Conservation (phyloP, 2,888 invertebrate species). For the Caenorhabditis japonica region DNA sequence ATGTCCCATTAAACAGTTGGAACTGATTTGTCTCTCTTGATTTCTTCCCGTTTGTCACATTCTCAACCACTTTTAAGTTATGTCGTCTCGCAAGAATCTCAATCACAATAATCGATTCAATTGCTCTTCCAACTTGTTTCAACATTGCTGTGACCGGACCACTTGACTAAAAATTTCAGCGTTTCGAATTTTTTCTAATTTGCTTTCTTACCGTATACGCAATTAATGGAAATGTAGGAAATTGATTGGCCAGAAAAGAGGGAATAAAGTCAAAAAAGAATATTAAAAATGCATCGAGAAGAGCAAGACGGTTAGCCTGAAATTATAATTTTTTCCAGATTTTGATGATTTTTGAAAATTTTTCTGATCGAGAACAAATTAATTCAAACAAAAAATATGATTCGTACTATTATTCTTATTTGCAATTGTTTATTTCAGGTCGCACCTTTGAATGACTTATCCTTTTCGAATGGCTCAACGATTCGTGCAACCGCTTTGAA, state of each 20-base stretch:
- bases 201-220: constrained; percentile 3
- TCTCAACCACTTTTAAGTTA: constrained; percentile 15
- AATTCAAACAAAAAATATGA: no score
- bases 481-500: constrained; percentile 20
- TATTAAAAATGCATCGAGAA: constrained; percentile 33
- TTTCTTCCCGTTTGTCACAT: constrained; percentile 1
- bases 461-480: constrained; percentile 10
- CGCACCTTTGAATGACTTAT: no score
- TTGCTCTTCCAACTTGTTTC: constrained; percentile 31
- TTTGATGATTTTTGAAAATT: background rate
- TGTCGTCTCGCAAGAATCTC: constrained; percentile 25
- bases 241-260: constrained; percentile 24
- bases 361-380: no score
- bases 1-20: no score
- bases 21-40: constrained; percentile 13
- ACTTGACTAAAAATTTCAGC: background rate
- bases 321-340: background rate
- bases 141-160: constrained; percentile 41
- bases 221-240: constrained; percentile 26
- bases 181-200: background rate
- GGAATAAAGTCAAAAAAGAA: constrained; percentile 40
- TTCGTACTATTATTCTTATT: no score
- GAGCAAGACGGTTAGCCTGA: constrained; percentile 42
- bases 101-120: constrained; percentile 28
- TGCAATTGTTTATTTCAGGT: no score